Percentiles rank a stretch among this genome's conserved stretches.
Evolutionary conservation across 2,113 vertebrate genomes (phyloP).

Genomic region (Actinemys pallida): DNA sequence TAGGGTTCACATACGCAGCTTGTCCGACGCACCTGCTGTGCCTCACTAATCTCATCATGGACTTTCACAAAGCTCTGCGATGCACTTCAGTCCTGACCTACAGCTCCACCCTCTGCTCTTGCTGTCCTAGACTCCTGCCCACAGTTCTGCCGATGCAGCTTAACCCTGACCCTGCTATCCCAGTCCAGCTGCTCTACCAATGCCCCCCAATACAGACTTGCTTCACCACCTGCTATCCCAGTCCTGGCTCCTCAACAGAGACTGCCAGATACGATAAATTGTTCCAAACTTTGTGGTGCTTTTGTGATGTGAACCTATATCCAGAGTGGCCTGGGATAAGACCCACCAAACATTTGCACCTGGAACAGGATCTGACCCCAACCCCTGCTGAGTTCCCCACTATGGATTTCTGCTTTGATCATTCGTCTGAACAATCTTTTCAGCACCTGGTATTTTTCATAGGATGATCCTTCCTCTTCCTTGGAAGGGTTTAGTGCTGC

Average conservation of each 20-base stretch:
- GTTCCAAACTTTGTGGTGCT: neutral
- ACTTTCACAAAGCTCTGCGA: neutral
- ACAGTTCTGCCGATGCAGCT: neutral
- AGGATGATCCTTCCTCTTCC: neutral
- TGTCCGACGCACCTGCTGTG: neutral
- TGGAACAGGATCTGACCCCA: neutral
- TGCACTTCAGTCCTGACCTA: neutral
- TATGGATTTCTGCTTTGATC: neutral
- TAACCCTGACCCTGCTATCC: neutral
- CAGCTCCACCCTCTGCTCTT: neutral
- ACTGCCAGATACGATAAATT: neutral
- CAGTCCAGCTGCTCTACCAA: neutral
- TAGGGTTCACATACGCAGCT: neutral
- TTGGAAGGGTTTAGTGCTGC: neutral
- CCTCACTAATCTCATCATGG: rapidly evolving
- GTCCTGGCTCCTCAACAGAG: neutral
- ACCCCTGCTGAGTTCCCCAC: neutral
- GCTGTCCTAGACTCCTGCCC: neutral
- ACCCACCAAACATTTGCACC: neutral
- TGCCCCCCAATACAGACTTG: neutral
- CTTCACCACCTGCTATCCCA: neutral
- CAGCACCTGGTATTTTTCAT: neutral
- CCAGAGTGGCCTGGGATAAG: rapidly evolving
- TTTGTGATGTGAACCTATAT: neutral
- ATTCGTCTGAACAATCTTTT: neutral